Evolutionary conservation across 2,113 vertebrate genomes (phyloP), one percentile per base, ranked within the genome.

Genomic region (Chloropsis hardwickii): DNA sequence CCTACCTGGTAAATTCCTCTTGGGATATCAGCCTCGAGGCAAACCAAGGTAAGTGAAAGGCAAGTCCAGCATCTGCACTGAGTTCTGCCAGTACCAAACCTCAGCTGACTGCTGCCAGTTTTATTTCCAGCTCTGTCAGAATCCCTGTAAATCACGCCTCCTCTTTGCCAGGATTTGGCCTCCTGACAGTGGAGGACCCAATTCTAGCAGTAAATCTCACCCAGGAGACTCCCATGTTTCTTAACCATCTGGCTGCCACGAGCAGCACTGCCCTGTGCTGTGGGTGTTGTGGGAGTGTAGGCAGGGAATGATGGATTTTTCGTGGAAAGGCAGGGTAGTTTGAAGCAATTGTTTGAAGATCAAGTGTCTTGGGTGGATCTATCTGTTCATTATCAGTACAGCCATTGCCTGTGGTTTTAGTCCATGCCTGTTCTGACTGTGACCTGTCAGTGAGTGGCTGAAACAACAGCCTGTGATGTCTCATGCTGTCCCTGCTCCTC

Each of bases 21-120:
- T 99, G 92, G 99, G 99, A 61, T 99, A 99, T 95, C 99, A 99
- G 94, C 99, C 99, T 92, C 98, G 99, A 35, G 99, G 99, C 89
- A 99, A 99, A 97, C 99, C 99, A 91, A 98, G 99, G 99, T 99
- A 94, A 98, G 98, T 50, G 79, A 86, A 71, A 83, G 53, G 62
- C 76, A 81, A 72, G 45, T 24, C 58, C 31, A 48, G 37, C 80
- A 33, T 65, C 91, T 84, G 78, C 78, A 40, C 53, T 42, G 39
- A 58, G 86, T 77, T 39, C 81, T 90, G 94, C 89, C 78, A 82
- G 90, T 88, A 53, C 81, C 44, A 58, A 81, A 47, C 71, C 79
- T 69, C 79, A 57, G 16, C 37, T 73, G 73, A 6, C 9, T 73
- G 23, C 58, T 71, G 80, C 86, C 69, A 88, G 66, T 39, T 92